A percentile compares a stretch with the other conserved stretches of the same genome.
These are phyloP conservation scores for Lithophane ornitopus DNA, from an alignment of 2,888 invertebrate species.

Conservation along the genomic window DNA sequence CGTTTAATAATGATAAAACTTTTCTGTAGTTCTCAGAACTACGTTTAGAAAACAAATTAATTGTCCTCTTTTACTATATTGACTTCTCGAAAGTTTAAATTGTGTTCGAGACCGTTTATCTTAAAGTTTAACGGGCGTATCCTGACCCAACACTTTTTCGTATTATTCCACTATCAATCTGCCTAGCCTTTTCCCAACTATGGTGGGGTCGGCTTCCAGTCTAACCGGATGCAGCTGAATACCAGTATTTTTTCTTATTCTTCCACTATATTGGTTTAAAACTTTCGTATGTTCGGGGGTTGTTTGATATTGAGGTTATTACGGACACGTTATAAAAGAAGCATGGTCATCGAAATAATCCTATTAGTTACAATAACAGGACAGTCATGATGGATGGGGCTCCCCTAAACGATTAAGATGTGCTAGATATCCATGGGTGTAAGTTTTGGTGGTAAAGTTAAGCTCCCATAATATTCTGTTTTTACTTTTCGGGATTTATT, in stretches of 20 bases:
- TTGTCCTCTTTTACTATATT: constrained; percentile 14
- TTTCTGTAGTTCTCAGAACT: constrained; percentile 11
- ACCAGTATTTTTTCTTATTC: constrained; percentile 21
- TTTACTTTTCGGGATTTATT: not conserved
- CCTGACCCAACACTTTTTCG: constrained; percentile 1
- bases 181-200: no score
- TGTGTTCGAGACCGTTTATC: constrained; percentile 32
- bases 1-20: constrained; percentile 16
- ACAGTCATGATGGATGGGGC: constrained; percentile 57
- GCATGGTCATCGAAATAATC: constrained; percentile 50
- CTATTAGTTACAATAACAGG: constrained; percentile 50
- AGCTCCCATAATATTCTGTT: not conserved
- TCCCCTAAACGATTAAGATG: constrained; percentile 17
- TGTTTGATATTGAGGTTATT: constrained; percentile 24
- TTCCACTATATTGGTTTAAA: not conserved
- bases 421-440: constrained; percentile 8
- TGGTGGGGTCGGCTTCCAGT: no score
- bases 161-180: constrained; percentile 1
- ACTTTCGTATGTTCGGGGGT: not conserved
- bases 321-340: constrained; percentile 23
- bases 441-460: constrained; percentile 11
- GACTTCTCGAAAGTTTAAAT: constrained; percentile 39
- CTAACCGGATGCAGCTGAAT: no score
- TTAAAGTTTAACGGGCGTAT: constrained; percentile 4
- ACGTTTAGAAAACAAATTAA: constrained; percentile 29